phyloP scores from a whole-genome alignment of 2,797 vertebrate genomes.

The Triplophysa yarkandensis region DNA sequence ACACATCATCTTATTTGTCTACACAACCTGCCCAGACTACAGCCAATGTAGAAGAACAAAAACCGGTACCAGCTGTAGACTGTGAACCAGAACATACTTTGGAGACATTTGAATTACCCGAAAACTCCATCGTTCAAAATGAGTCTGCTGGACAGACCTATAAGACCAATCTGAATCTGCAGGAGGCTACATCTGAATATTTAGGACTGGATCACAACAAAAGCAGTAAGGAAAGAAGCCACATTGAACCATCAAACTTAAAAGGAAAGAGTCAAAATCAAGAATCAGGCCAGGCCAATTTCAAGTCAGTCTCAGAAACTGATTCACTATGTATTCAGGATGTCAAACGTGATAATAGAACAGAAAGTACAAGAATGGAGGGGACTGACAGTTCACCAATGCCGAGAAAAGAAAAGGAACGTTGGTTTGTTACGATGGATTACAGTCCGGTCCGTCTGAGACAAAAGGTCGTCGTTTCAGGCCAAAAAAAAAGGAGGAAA shows the following conservation, averaged over 20 bases:
- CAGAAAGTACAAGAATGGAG: constrained; percentile 1
- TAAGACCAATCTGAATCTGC: constrained; percentile 7
- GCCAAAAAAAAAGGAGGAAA: constrained; percentile 70
- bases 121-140: constrained; percentile 5
- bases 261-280: constrained; percentile 11
- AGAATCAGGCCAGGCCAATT: constrained; percentile 13
- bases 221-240: neutral
- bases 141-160: constrained; percentile 36
- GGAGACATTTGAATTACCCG: constrained; percentile 53
- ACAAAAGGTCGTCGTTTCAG: constrained; percentile 7
- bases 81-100: constrained; percentile 13
- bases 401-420: constrained; percentile 69
- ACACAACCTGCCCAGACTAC: constrained; percentile 17
- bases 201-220: constrained; percentile 4
- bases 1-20: constrained; percentile 31
- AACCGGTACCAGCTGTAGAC: constrained; percentile 4
- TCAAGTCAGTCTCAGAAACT: constrained; percentile 43
- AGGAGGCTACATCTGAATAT: neutral
- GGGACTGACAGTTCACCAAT: constrained; percentile 31
- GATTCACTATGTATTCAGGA: constrained; percentile 7
- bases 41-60: neutral
- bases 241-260: neutral
- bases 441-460: constrained; percentile 51
- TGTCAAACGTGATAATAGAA: neutral
- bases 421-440: constrained; percentile 78